These are phyloP conservation scores for Triops longicaudatus DNA, from an alignment of 1,140 invertebrate species.

Conservation along the genomic window DNA sequence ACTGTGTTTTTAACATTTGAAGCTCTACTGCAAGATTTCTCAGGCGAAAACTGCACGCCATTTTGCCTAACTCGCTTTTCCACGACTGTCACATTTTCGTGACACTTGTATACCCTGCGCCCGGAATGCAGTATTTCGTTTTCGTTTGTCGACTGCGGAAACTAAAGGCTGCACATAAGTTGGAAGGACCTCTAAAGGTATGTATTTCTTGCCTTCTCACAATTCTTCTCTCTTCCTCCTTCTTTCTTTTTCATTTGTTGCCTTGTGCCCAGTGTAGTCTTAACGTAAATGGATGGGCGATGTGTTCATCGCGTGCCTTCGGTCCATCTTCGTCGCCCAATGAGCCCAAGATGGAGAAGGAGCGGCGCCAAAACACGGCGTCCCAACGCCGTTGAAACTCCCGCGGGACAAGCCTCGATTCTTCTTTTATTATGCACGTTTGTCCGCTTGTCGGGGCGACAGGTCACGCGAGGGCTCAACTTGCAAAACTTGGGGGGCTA, in stretches of 20 bases:
- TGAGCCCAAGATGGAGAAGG: conserved; percentile 1
- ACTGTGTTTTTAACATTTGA: too few relatives aligned
- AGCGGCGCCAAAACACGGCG: conserved; percentile 13
- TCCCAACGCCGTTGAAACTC: neutral
- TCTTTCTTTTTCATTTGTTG: neutral
- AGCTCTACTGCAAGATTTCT: too few relatives aligned
- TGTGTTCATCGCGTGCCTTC: neutral
- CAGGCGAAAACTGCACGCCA: too few relatives aligned
- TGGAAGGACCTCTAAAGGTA: too few relatives aligned
- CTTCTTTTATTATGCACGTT: conserved; percentile 15
- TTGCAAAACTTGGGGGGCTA: neutral
- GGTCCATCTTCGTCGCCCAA: conserved; percentile 8
- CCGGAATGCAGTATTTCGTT: too few relatives aligned
- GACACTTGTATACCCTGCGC: too few relatives aligned
- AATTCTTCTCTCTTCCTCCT: neutral
- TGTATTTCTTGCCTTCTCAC: too few relatives aligned
- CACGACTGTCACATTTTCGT: too few relatives aligned
- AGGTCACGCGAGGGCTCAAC: neutral
- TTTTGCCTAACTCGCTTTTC: too few relatives aligned
- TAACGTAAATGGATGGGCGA: neutral
- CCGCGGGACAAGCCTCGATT: conserved; percentile 9
- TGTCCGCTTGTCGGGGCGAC: neutral
- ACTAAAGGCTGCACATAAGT: too few relatives aligned
- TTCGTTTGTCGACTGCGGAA: too few relatives aligned
- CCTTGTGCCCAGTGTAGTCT: neutral